Base-by-base conservation (phyloP, 2,113 vertebrate species). In the Noturus placidus region DNA sequence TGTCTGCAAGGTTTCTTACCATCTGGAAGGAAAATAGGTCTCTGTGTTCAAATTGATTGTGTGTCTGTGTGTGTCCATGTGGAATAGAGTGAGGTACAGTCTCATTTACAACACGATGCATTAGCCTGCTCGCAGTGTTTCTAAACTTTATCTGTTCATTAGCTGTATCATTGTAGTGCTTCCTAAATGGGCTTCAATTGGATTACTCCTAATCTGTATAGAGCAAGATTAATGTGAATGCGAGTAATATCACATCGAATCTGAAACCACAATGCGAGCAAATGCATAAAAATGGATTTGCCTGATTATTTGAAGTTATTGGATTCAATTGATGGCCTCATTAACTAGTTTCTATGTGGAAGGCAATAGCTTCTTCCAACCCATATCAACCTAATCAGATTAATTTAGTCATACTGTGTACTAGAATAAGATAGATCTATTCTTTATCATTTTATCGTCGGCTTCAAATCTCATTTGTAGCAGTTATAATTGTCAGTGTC, bases 271-370 rank as follows among this genome's bases (percentile, higher is more conserved):
- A 57, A 84, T 82, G 30, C 61, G 50, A 77, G 85, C 65, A 72
- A 90, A 86, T 69, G 52, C 67, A 87, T 81, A 82, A 87, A 90
- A 89, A 87, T 85, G 52, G 69, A 89, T 88, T 87, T 67, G 54
- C 52, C 54, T 80, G 70, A 76, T 90, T 59, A 65, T 50, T 86
- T 76, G 33, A 67, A 76, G 46, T 81, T 90, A 76, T 86, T 88
- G 76, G 56, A 52, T 84, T 57, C 19, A 67, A 56, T 54, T 84
- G 74, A 87, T 81, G 33, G 22, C 38, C 56, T 87, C 81, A 74
- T 90, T 88, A 87, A n/a, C 27, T 74, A 13, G 81, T 74, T 84
- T 86, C 82, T 59, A 35, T 22, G 27, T 52, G 79, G 17, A 46
- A 80, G 67, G 25, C 80, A 74, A 84, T 74, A 42, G 69, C 81